Evolutionary conservation across 2,113 vertebrate species (phyloP).

Genomic region (Neogobius melanostomus): DNA sequence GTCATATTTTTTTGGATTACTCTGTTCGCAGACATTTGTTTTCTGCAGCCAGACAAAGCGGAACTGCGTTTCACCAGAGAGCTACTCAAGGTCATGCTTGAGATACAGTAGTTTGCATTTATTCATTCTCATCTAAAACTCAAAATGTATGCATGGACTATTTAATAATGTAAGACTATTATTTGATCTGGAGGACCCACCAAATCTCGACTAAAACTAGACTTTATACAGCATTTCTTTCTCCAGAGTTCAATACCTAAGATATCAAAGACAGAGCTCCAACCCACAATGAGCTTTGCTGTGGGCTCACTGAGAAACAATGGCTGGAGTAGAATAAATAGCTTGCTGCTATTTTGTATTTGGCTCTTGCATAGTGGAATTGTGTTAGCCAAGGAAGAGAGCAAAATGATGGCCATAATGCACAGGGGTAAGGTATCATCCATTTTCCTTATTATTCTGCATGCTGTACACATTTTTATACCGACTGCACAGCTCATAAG

Average conservation of each 20-base stretch:
- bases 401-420: conserved; percentile 25
- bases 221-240: not conserved
- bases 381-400: conserved; percentile 38
- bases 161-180: not conserved
- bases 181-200: not conserved
- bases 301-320: conserved; percentile 56
- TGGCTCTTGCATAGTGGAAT: conserved; percentile 37
- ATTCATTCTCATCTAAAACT: not conserved
- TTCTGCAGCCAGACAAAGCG: conserved; percentile 66
- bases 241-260: conserved; percentile 23
- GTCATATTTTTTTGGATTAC: conserved; percentile 47
- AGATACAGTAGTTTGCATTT: conserved; percentile 9
- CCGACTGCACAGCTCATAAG: no score
- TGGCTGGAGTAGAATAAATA: conserved; percentile 62
- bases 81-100: conserved; percentile 39
- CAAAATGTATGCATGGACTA: not conserved
- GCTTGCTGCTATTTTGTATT: conserved; percentile 49
- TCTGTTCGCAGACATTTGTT: conserved; percentile 52
- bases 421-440: no score
- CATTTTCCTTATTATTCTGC: no score
- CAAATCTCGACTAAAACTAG: not conserved
- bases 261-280: conserved; percentile 49
- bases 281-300: conserved; percentile 49
- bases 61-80: conserved; percentile 66
- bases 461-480: no score